Evolutionary conservation across 2,888 invertebrate genomes (phyloP), one percentile per base, ranked within the genome.

Genomic region (Smittia sp.): DNA sequence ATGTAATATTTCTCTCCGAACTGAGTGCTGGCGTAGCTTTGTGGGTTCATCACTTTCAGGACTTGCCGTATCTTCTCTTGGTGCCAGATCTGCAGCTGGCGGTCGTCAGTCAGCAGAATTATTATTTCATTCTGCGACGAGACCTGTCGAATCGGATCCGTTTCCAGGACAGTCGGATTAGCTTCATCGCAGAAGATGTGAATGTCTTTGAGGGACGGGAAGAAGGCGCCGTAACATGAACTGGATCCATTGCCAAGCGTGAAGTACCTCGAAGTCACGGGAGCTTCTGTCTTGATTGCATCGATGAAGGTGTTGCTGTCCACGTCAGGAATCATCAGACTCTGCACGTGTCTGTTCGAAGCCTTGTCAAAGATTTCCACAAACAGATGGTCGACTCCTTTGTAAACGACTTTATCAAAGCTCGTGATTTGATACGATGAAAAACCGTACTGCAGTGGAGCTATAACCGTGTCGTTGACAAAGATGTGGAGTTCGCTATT

Each of bases 1-100:
- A 82, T 74, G 74, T 77, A 81, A 20, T 67, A 38, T 27, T 73
- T 73, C 20, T 38, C 46, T 4, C 46, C 41, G n/a, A 24, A 73
- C 4, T 13, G 38, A 20, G 46, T 41, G 18, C 65, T 46, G 0
- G 65, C 24, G 24, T 62, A 46, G 15, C 65, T 46, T 65, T 20
- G 20, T 15, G 73, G 73, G 15, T 73, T 73, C 25, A 73, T 41
- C 18, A 73, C 27, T 27, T 18, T 46, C 15, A 54, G 65, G 11
- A 65, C 22, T 27, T 22, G 58, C 2, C 22, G 20, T 15, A 65
- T 11, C 18, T 46, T 39, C 13, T 25, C 11, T 1, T 63, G 38
- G 9, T 73, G 18, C 65, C 65, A 73, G 13, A 73, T 41, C 15
- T 65, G 41, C 22, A 73, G 24, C 1, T 46, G 41, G 18, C 32